Base-by-base conservation (phyloP, 2,113 vertebrate genomes). In the Colaptes auratus region DNA sequence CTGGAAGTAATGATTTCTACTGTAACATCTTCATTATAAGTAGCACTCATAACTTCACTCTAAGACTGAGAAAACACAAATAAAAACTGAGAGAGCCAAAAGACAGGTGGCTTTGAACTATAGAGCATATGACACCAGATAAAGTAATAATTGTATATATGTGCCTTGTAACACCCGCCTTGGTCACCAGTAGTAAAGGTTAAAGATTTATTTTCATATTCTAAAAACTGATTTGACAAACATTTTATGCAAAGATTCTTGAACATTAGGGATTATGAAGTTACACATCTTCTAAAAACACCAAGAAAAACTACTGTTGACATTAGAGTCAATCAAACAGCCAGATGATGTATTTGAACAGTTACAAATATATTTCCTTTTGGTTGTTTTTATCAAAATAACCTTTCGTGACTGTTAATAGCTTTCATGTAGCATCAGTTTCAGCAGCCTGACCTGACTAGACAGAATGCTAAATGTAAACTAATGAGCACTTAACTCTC, bases 401-500 rank as follows among this genome's bases (percentile, higher is more conserved):
- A 95, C 79, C 89, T 97, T 95, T 95, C 75, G 61, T 91, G 82
- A 56, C 72, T 93, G 88, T 91, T 91, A 92, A 78, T 91, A 95
- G 44, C 44, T 75, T 94, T 90, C 63, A 73, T 69, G 75, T 84
- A 90, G 93, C 88, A 88, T 73, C 80, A 76, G 80, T 84, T 92
- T 86, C 80, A 75, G 66, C 55, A 88, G 52, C 52, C 81, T 94
- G 92, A 93, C 94, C 80, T 76, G 90, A 92, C 83, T 36, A 89
- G 90, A 95, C 80, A 85, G 61, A 93, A 93, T 87, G 78, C 61
- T 94, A 96, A 92, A 96, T 89, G 82, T 80, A 90, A 97, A 95
- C 88, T 97, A 96, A 96, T 82, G 95, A 91, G 86, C 86, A 92
- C 87, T 95, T 96, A 96, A 77, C 86, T 94, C 93, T 91, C 36